Evolutionary conservation across 2,113 vertebrate species (phyloP), one percentile per base, ranked within the genome.

Genomic region (Bufo gargarizans): DNA sequence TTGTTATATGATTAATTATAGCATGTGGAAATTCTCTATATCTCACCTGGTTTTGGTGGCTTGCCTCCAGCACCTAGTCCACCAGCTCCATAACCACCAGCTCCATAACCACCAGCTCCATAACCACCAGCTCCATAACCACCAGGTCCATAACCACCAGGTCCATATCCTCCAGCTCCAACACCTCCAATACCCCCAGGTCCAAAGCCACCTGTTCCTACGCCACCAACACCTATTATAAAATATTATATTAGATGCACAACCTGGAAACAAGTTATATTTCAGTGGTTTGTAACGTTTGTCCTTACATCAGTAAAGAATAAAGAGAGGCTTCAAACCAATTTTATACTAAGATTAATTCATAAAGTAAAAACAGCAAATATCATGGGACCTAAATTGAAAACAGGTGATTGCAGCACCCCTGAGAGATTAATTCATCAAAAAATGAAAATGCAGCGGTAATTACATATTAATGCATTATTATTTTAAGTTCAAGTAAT

Each of bases 11-110:
- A 49, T 50, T 19, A 19, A 19, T 76, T 17, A 2, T 19, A 20
- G 3, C 16, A 63, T 33, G 10, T 74, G 71, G 45, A 7, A 47
- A 43, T 6, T 85, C 14, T 17, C 4, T 65, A 78, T 72, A 10
- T 53, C 63, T 72, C n/a, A 87, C 86, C 86, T 81, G 86, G 65
- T 87, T 87, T 87, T 76, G 84, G 84, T 61, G 84, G 84, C 16
- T 86, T 86, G 9, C 83, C 83, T 20, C 67, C 65, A 56, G 65
- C n/a, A 33, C 85, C 85, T 45, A 7, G 2, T 69, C 85, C 85
- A 63, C 10, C 17, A 16, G 69, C 33, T 56, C 83, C 83, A 58
- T 69, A 67, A 72, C 74, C 85, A 63, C 86, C 76, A 80, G 85
- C 59, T 13, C 59, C 84, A 50, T 77, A 3, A 16, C 85, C 85